These are phyloP conservation scores for Papilio glaucus DNA, from an alignment of 1,140 invertebrate species.

Conservation along the genomic window DNA sequence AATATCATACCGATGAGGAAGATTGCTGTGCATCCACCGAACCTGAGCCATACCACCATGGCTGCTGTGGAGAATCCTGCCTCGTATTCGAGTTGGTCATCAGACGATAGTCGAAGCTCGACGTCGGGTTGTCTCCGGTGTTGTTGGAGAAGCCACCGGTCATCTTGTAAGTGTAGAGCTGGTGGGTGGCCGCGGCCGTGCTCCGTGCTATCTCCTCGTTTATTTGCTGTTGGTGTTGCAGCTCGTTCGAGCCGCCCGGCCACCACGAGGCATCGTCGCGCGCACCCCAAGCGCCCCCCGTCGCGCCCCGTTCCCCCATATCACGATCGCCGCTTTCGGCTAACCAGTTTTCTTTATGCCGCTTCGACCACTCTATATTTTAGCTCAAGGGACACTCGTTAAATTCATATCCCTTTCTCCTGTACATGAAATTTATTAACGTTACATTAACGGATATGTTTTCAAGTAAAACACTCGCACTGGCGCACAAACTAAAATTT, in stretches of 20 bases:
- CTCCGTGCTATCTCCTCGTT: constrained; percentile 82
- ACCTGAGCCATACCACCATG: constrained; percentile 76
- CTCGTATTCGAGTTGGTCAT: constrained; percentile 70
- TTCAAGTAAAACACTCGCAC: constrained; percentile 57
- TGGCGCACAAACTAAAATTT: constrained; percentile 50
- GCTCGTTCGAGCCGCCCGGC: constrained; percentile 83
- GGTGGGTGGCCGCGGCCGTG: constrained; percentile 86
- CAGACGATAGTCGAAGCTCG: constrained; percentile 75
- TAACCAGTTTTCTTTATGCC: constrained; percentile 78
- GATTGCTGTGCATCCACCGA: constrained; percentile 71
- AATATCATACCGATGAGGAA: constrained; percentile 69
- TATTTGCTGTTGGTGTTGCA: constrained; percentile 85
- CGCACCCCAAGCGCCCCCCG: constrained; percentile 86
- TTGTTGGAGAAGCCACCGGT: constrained; percentile 90
- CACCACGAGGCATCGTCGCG: constrained; percentile 87
- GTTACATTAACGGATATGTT: constrained; percentile 49
- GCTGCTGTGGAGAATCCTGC: constrained; percentile 73
- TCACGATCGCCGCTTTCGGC: constrained; percentile 71
- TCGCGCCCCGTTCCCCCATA: constrained; percentile 80
- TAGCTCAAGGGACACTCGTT: constrained; percentile 52
- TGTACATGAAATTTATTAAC: constrained; percentile 31
- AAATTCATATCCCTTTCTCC: constrained; percentile 63
- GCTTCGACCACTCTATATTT: constrained; percentile 57
- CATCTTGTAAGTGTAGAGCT: constrained; percentile 93
- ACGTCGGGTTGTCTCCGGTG: constrained; percentile 74